phyloP scores from a whole-genome alignment of 1,140 invertebrate genomes.

The Pachyrhynchus sulphureomaculatus region DNA sequence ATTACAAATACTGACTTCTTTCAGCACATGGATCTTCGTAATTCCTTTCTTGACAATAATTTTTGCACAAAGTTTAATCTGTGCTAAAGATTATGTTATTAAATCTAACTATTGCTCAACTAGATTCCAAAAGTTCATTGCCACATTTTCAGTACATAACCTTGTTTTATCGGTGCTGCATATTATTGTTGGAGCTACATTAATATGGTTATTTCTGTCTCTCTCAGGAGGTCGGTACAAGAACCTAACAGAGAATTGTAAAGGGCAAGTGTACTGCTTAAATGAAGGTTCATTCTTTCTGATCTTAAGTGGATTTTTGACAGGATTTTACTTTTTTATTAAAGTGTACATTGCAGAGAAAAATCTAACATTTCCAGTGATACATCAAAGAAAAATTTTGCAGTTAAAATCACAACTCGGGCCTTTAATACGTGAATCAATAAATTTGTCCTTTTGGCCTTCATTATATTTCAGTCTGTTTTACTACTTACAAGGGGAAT shows the following conservation, averaged over 20 bases:
- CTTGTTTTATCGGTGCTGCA: constrained; percentile 59
- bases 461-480: constrained; percentile 60
- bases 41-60: constrained; percentile 56
- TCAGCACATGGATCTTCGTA: constrained; percentile 58
- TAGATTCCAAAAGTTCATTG: constrained; percentile 62
- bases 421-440: constrained; percentile 58
- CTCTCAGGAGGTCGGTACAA: constrained; percentile 57
- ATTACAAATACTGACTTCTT: constrained; percentile 54
- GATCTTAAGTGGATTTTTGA: constrained; percentile 66
- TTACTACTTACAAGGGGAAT: constrained; percentile 60
- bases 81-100: constrained; percentile 60
- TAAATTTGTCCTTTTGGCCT: constrained; percentile 61
- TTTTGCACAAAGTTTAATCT: constrained; percentile 59
- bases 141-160: constrained; percentile 62
- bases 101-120: constrained; percentile 58
- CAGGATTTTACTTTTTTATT: constrained; percentile 67
- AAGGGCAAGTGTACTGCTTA: constrained; percentile 49
- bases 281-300: constrained; percentile 62
- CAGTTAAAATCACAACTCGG: constrained; percentile 61
- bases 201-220: constrained; percentile 64
- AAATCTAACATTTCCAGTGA: constrained; percentile 64
- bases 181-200: constrained; percentile 59
- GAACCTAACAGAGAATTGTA: constrained; percentile 50
- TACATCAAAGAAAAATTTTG: constrained; percentile 65
- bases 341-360: constrained; percentile 57